Base-by-base conservation (phyloP, 35 echinoderm and acorn worm species). In the Strongylocentrotus purpuratus region DNA sequence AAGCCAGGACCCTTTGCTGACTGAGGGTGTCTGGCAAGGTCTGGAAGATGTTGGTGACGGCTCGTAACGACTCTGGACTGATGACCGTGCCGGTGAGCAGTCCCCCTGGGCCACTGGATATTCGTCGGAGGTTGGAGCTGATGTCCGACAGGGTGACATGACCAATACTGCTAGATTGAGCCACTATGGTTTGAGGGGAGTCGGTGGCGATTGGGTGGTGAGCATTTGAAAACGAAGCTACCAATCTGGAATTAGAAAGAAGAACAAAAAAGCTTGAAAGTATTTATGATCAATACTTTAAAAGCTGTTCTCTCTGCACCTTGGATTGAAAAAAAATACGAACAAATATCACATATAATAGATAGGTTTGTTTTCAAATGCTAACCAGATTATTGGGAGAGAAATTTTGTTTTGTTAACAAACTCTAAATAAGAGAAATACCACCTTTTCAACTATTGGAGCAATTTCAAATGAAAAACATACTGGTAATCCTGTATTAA, bases 51-150 rank as follows among this genome's bases (percentile, higher is more conserved):
- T 58, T 93, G 18, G 46, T 93, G 45, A 93, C 91, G 11, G 91
- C 91, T n/a, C 91, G 91, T 58, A 93, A 13, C n/a, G 91, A 93
- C 91, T 93, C 91, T 47, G 91, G 91, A 93, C 91, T 93, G 45
- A 93, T 93, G 45, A 93, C 91, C 11, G 91, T 93, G 13, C 91
- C 91, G 5, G 91, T 93, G 13, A 93, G 48, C 46, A 93, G 48
- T 58, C 91, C 91, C 28, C 91, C 91, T 10, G 45, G 91, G 9
- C 91, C 91, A 48, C 91, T 93, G 15, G 47, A 93, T 93, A 93
- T 25, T 47, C 91, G 91, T 12, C 46, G 91, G n/a, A 93, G 91
- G 46, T 93, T 93, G 18, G 91, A 93, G 31, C 91, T 93, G 91
- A 93, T 93, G 46, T 93, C 91, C 5, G 91, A 93, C 4, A 93